Conservation (phyloP, 2,888 invertebrate genomes). For the Drosophila villosipedis region DNA sequence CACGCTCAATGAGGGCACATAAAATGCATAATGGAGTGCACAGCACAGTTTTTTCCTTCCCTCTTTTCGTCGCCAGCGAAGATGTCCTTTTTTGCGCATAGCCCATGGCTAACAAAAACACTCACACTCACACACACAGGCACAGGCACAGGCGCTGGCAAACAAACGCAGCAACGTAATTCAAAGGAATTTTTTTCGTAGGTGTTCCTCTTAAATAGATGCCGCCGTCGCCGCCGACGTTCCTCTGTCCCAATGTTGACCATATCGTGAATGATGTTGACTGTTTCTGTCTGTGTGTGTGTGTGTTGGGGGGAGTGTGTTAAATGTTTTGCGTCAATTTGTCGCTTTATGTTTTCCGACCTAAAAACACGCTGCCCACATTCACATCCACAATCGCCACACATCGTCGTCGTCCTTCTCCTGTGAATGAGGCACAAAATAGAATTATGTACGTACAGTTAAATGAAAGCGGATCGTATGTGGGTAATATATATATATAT, state of each 20-base stretch:
- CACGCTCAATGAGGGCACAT: slow-evolving; percentile 66
- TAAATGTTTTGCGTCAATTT: slow-evolving; percentile 81
- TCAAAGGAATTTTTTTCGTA: slow-evolving; percentile 77
- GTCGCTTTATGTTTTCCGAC: slow-evolving; percentile 69
- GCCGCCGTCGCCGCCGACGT: slow-evolving; percentile 45
- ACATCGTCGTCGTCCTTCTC: slow-evolving; percentile 21
- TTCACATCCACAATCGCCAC: slow-evolving; percentile 11
- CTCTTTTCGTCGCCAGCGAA: slow-evolving; percentile 41
- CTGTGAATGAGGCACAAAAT: slow-evolving; percentile 55
- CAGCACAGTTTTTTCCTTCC: slow-evolving; percentile 21
- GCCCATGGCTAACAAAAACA: slow-evolving; percentile 59
- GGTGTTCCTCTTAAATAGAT: slow-evolving; percentile 62
- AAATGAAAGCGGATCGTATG: slow-evolving; percentile 38
- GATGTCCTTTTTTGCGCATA: slow-evolving; percentile 79
- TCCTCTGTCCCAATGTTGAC: slow-evolving; percentile 57
- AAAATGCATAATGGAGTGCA: slow-evolving; percentile 77
- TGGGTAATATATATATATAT: slow-evolving; percentile 1
- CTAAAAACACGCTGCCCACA: slow-evolving; percentile 45
- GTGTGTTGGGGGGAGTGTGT: slow-evolving; percentile 48
- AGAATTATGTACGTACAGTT: slow-evolving; percentile 36
- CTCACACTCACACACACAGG: slow-evolving; percentile 1
- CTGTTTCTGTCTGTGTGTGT: slow-evolving; percentile 1
- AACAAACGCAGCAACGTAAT: slow-evolving; percentile 56
- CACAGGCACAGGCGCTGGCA: neutral
- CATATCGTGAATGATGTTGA: slow-evolving; percentile 39